A percentile compares a stretch with the other conserved stretches of the same genome.
Evolutionary conservation across 1,140 invertebrate species (phyloP).

Genomic region (Patella vulgata): DNA sequence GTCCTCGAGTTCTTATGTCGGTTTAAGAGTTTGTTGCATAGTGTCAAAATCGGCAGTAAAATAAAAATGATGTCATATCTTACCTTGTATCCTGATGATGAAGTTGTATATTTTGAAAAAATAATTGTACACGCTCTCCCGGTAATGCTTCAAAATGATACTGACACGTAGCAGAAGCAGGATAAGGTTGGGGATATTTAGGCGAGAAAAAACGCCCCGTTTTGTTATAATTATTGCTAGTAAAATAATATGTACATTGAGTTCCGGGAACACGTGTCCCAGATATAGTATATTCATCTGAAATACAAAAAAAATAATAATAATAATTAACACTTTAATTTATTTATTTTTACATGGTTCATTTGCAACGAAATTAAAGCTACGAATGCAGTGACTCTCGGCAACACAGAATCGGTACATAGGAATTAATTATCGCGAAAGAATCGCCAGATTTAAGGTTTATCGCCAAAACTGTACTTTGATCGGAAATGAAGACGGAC

Average conservation of each 20-base stretch:
- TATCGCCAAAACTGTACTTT: no score
- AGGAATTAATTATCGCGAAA: no score
- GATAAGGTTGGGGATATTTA: constrained; percentile 84
- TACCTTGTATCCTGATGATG: constrained; percentile 36
- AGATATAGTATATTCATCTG: constrained; percentile 35
- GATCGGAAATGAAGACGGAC: no score
- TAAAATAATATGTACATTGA: constrained; percentile 36
- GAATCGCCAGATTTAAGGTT: no score
- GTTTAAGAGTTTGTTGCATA: no score
- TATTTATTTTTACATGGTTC: neutral
- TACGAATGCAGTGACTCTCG: neutral
- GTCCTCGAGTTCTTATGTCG: no score
- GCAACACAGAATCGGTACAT: no score
- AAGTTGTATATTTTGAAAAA: constrained; percentile 62
- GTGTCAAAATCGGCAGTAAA: no score
- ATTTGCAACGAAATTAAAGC: neutral
- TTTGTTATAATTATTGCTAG: constrained; percentile 60
- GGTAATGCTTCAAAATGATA: constrained; percentile 75
- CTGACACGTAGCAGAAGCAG: constrained; percentile 80
- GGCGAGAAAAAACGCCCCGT: constrained; percentile 82
- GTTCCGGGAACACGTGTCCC: constrained; percentile 29
- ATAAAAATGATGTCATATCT: no score
- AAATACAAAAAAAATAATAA: constrained; percentile 9
- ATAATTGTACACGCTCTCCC: constrained; percentile 64
- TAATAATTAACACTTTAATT: neutral